Conservation (phyloP, 2,113 vertebrate species). For the Crypturellus undulatus region DNA sequence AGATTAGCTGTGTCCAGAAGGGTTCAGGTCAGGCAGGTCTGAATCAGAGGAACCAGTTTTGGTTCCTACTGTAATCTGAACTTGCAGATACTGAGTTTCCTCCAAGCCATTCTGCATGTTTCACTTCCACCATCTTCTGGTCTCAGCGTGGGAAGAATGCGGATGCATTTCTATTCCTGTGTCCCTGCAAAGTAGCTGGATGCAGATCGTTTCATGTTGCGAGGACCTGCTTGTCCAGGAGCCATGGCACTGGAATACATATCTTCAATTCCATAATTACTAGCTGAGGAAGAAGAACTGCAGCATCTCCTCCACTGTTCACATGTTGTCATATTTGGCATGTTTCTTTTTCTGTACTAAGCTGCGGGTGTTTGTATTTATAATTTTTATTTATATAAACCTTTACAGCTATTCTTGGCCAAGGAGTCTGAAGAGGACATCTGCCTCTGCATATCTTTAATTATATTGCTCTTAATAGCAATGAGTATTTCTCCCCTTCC, state of each 20-base stretch:
- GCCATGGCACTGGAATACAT: not conserved
- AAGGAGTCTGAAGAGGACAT: not conserved
- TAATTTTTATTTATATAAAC: not conserved
- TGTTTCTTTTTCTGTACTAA: not conserved
- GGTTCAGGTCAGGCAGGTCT: conserved; percentile 5
- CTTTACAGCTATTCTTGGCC: not conserved
- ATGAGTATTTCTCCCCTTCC: not conserved
- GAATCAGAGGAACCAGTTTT: not conserved
- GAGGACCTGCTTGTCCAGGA: not conserved
- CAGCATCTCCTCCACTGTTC: not conserved
- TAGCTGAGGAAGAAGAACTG: not conserved
- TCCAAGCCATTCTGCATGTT: not conserved
- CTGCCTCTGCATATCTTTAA: not conserved
- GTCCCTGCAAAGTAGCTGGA: not conserved
- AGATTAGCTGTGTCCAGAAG: not conserved
- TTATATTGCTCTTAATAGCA: not conserved
- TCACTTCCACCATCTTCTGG: not conserved
- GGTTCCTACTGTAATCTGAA: not conserved
- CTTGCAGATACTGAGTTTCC: not conserved
- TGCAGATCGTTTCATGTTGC: not conserved
- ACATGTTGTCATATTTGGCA: rapidly evolving
- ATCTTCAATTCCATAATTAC: not conserved
- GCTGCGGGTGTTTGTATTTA: not conserved
- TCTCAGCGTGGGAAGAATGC: not conserved
- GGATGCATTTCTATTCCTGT: not conserved